Percentiles rank a stretch among this genome's conserved stretches.
Conservation (phyloP, 2,113 vertebrate genomes). For the Tenrec ecaudatus region DNA sequence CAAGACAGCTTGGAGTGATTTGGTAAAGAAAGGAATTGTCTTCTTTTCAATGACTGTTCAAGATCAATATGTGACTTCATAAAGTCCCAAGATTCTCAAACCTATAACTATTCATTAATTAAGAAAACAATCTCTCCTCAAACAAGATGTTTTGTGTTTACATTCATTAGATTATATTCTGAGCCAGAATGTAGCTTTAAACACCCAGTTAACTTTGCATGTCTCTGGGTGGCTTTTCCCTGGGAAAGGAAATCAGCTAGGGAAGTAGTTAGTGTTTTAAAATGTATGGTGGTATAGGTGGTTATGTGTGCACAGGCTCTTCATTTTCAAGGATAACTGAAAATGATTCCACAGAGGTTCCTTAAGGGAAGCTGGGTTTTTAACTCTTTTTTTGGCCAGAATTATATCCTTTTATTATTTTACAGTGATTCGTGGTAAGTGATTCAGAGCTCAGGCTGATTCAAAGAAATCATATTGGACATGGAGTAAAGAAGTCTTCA, state of each 20-base stretch:
- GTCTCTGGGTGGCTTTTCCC: conserved; percentile 13
- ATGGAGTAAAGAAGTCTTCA: not conserved
- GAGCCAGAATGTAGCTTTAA: conserved; percentile 43
- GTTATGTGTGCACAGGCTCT: not conserved
- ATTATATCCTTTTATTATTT: not conserved
- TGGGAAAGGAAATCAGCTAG: not conserved
- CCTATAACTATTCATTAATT: not conserved
- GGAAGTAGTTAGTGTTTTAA: not conserved
- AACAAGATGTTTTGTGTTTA: not conserved
- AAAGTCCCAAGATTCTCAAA: conserved; percentile 11
- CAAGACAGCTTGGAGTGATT: not conserved
- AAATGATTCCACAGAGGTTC: not conserved
- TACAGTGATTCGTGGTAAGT: not conserved
- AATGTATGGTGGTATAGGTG: not conserved
- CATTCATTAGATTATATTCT: conserved; percentile 5
- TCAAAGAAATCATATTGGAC: not conserved
- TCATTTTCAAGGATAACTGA: conserved; percentile 35
- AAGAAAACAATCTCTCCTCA: conserved; percentile 38
- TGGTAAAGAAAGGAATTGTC: conserved; percentile 1
- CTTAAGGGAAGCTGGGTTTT: not conserved
- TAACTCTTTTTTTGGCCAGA: not conserved
- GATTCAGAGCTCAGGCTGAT: not conserved
- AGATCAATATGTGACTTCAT: conserved; percentile 31
- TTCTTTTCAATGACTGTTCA: not conserved
- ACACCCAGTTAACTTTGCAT: not conserved